Base-by-base conservation (phyloP, 2,113 vertebrate species). In the Acrocephalus arundinaceus region DNA sequence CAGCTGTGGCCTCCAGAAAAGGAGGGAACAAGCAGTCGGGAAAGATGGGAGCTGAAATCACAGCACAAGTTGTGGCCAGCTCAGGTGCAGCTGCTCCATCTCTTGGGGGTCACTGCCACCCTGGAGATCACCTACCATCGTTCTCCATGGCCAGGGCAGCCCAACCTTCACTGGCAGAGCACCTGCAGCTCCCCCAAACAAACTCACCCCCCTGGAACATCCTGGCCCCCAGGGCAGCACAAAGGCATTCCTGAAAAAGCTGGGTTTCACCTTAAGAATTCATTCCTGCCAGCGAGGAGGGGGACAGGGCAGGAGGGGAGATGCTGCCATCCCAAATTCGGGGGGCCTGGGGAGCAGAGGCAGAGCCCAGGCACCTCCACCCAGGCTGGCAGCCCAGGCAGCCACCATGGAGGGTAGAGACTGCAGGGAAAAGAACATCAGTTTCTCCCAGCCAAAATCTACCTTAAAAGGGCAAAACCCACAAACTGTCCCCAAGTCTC, bases 381-480 rank as follows among this genome's bases (percentile, higher is more conserved):
- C 28, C 74, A 67, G 80, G 39, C 46, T 67, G 19, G 25, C 16
- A 33, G 87, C 37, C 39, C 1, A 3, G 43, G 46, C 65, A 67
- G 41, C 5, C 11, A 25, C 37, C 43, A 11, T 5, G 0, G 62
- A 73, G 74, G 41, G 59, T 1, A 41, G 84, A 63, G 45, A 54
- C 66, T 5, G 3, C 58, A 46, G 80, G 30, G 58, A 81, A 48
- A 41, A 67, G 76, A 41, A 76, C 46, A 52, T 9, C 25, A 15
- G n/a, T 54, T 91, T 79, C 52, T 41, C 70, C 83, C 58, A 58
- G 94, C 93, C 96, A 97, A 95, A 66, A 93, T 78, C 93, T 87
- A 87, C 61, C 95, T 97, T 96, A 95, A 94, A 97, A 97, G 91
- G 96, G 74, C 90, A 97, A 97, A 97, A 94, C 52, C 79, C 14